A percentile compares a stretch with the other conserved stretches of the same genome.
These are phyloP conservation scores for Cosmopolites sordidus DNA, from an alignment of 2,888 invertebrate genomes.

Conservation along the genomic window DNA sequence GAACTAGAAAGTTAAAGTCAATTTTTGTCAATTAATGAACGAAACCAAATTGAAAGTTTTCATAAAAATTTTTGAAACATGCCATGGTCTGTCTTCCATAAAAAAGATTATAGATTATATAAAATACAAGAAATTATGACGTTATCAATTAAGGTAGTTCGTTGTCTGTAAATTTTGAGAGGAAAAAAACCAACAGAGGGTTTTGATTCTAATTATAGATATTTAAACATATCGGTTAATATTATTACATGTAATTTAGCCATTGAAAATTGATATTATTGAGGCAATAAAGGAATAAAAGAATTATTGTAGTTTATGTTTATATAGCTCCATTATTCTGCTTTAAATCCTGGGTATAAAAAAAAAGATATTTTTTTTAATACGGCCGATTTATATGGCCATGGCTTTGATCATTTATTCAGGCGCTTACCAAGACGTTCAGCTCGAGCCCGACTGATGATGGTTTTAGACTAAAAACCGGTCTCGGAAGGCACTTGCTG, in stretches of 20 bases:
- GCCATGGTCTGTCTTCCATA: conserved; percentile 49
- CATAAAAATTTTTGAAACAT: conserved; percentile 35
- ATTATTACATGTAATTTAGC: background rate
- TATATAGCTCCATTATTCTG: too few relatives aligned
- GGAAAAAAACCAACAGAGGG: conserved; percentile 9
- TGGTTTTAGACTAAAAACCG: too few relatives aligned
- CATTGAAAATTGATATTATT: background rate
- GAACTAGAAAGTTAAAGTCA: conserved; percentile 9
- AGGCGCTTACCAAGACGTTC: too few relatives aligned
- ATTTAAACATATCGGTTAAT: conserved; percentile 14
- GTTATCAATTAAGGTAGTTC: conserved; percentile 11
- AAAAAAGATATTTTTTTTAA: background rate
- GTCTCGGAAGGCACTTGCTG: too few relatives aligned
- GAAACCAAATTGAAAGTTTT: conserved; percentile 29
- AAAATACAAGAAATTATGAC: conserved; percentile 22
- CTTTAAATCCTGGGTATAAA: too few relatives aligned
- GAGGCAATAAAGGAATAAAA: background rate
- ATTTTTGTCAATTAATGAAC: conserved; percentile 18
- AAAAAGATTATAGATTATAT: conserved; percentile 28
- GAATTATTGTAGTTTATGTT: too few relatives aligned
- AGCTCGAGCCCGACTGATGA: too few relatives aligned
- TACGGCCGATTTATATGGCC: too few relatives aligned
- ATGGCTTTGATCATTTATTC: too few relatives aligned
- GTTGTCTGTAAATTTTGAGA: conserved; percentile 13
- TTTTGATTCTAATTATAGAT: conserved; percentile 12